A percentile compares a stretch with the other conserved stretches of the same genome.
Evolutionary conservation across 2,113 vertebrate genomes (phyloP).

Genomic region (Triplophysa rosa): DNA sequence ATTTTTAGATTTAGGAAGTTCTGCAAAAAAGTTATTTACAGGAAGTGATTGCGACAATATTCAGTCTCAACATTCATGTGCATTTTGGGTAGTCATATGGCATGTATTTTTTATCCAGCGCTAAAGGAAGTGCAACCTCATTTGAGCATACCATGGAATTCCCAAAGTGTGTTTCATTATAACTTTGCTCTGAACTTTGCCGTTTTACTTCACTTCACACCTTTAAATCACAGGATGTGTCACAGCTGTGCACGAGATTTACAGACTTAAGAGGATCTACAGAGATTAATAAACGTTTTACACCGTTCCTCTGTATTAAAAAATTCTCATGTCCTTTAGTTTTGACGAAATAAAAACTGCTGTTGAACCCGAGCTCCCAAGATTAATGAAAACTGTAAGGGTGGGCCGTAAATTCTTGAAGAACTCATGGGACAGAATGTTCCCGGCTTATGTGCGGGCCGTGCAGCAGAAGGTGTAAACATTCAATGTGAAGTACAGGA

Average conservation of each 20-base stretch:
- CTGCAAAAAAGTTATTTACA: not conserved
- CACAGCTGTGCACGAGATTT: not conserved
- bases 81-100: too few relatives aligned
- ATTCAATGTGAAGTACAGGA: conserved; percentile 1
- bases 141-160: not conserved
- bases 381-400: conserved; percentile 40
- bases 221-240: conserved; percentile 11
- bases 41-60: too few relatives aligned
- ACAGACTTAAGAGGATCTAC: not conserved
- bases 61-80: too few relatives aligned
- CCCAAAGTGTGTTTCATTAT: conserved; percentile 5
- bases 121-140: not conserved
- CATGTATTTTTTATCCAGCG: not conserved
- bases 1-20: not conserved
- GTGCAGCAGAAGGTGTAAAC: conserved; percentile 51
- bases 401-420: conserved; percentile 36
- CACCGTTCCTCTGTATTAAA: not conserved
- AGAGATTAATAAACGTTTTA: conserved; percentile 20
- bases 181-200: not conserved
- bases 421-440: not conserved
- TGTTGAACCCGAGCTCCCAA: conserved; percentile 10
- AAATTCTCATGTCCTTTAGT: conserved; percentile 12
- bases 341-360: conserved; percentile 4
- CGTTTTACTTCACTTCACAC: not conserved
- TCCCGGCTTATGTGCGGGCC: conserved; percentile 19